Conservation (phyloP, 2,113 vertebrate species). For the Orycteropus afer region DNA sequence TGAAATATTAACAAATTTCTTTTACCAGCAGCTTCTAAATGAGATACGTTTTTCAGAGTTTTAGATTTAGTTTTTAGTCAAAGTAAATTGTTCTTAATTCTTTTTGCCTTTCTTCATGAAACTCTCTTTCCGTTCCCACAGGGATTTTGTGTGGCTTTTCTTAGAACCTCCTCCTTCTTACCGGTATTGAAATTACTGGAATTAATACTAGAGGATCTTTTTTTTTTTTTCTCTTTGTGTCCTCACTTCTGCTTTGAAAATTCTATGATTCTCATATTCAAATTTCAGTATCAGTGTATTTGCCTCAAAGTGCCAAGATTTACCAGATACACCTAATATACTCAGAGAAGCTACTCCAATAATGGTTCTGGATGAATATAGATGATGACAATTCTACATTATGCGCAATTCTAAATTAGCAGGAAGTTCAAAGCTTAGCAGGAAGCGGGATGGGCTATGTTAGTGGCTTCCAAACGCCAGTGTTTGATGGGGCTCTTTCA, state of each 20-base stretch:
- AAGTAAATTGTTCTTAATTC: slow-evolving; percentile 10
- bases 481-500: not conserved
- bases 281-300: not conserved
- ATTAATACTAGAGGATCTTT: slow-evolving; percentile 34
- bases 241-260: slow-evolving; percentile 62
- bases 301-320: not conserved
- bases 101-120: slow-evolving; percentile 32
- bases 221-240: slow-evolving; percentile 54
- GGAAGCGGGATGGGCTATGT: not conserved
- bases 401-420: too few relatives aligned
- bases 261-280: not conserved
- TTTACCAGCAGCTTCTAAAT: slow-evolving; percentile 29
- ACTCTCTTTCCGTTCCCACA: not conserved
- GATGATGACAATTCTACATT: not conserved
- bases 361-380: not conserved
- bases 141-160: slow-evolving; percentile 64
- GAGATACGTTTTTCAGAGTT: slow-evolving; percentile 32
- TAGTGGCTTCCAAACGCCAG: not conserved
- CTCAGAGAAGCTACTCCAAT: not conserved
- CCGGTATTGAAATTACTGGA: slow-evolving; percentile 59
- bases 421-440: not conserved
- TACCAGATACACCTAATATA: not conserved
- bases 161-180: slow-evolving; percentile 59
- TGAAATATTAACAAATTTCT: slow-evolving; percentile 46
- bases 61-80: slow-evolving; percentile 51